phyloP scores from a whole-genome alignment of 2,888 invertebrate species.

The Stenchaetothrips biformis region DNA sequence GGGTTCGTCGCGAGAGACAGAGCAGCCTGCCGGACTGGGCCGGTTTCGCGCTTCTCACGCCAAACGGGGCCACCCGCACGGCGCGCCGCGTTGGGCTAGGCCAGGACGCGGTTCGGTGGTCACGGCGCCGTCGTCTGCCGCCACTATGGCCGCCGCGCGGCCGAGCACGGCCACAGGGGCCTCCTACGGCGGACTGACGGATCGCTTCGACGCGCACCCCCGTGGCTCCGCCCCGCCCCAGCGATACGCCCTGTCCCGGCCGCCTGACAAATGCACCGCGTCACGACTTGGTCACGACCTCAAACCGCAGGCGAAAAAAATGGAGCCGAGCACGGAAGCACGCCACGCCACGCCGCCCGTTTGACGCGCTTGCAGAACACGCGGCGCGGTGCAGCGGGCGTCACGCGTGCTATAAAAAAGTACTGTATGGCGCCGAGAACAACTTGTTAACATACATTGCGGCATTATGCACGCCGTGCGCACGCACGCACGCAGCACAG shows the following conservation, averaged over 20 bases:
- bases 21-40: too few relatives aligned
- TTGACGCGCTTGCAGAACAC: neutral
- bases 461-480: slow-evolving; percentile 9
- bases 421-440: neutral
- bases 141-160: neutral
- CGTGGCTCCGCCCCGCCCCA: neutral
- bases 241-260: too few relatives aligned
- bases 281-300: neutral
- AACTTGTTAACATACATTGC: slow-evolving; percentile 21
- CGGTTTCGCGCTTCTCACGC: too few relatives aligned
- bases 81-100: too few relatives aligned
- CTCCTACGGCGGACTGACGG: neutral
- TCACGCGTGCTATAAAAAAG: neutral
- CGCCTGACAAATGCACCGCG: neutral
- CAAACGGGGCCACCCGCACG: too few relatives aligned
- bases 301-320: neutral
- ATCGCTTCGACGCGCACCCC: neutral
- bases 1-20: too few relatives aligned
- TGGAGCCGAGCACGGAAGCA: neutral
- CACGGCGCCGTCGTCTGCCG: too few relatives aligned
- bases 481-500: slow-evolving; percentile 29
- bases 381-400: neutral
- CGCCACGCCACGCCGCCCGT: neutral
- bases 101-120: too few relatives aligned
- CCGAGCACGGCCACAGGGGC: neutral